Evolutionary conservation across 64 coral and sea anemone species (phyloP), one percentile per base, ranked within the genome.

Genomic region (Actinia tenebrosa): DNA sequence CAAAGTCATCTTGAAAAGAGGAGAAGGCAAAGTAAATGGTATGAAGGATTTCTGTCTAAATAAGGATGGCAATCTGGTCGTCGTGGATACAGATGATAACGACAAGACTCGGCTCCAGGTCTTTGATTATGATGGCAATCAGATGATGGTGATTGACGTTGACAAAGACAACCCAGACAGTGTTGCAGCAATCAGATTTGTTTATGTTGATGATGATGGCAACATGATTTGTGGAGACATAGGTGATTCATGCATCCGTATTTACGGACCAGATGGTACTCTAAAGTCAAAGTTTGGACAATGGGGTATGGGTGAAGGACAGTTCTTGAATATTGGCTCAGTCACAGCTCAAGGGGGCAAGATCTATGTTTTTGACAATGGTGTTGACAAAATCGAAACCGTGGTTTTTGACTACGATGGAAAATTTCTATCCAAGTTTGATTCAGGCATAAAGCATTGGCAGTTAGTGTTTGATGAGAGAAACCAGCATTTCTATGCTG

Each of bases 41-140:
- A 97, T 97, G 91, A 30, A 56, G 1, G 94, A 97, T 43, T 93
- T 97, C 71, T 89, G 88, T 20, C 85, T 97, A 42, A 89, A 89
- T 79, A 90, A 93, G 55, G 54, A 93, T 85, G 88, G 88, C 80
- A 87, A 89, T 43, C 30, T 97, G 46, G 30, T 97, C 42, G 88
- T 97, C 14, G 75, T 88, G 4, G 94, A 95, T 86, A 61, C 47
- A 45, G 86, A 86, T 60, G 91, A 71, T 5, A 71, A 75, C 3
- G 88, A 77, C 7, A 55, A 45, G 10, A 71, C 87, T 6, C 86
- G 91, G 60, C 87, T 97, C 60, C 94, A 93, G 26, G 83, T 89
- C 44, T 97, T 97, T 71, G 88, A 97, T 42, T 85, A 87, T 53
- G 59, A 93, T 79, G 94, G 84, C 19, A 96, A 93, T 64, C 59